Evolutionary conservation across 2,888 invertebrate genomes (phyloP), one percentile per base, ranked within the genome.

Genomic region (Julus scandinavius): DNA sequence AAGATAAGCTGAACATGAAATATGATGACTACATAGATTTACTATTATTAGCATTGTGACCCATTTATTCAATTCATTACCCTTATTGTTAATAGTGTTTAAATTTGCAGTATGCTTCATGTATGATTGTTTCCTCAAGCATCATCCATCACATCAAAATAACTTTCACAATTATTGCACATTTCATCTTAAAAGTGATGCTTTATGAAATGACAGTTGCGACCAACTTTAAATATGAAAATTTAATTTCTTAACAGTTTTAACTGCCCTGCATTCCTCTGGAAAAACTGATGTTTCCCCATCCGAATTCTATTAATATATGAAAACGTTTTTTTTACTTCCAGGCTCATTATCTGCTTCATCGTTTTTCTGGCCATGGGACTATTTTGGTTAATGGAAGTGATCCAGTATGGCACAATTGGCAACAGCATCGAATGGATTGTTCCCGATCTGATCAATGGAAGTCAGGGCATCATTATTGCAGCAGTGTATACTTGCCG

Each of bases 291-390:
- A n/a, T n/a, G n/a, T 45, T 45, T 45, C 2, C 2, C 41, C 4
- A 45, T 45, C 4, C 41, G 41, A 45, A 45, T 58, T 87, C 20
- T 87, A 58, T 41, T 87, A 38, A 41, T 15, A 17, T 88, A 83
- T 88, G n/a, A 50, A 54, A 54, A 54, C 13, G 3, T 54, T 7
- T 85, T 41, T 11, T 49, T 45, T 85, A n/a, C 7, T 85, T 85
- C n/a, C 54, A 88, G 88, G 89, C 94, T 97, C 89, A 97, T 97
- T 93, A 94, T 97, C 86, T 97, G 97, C 92, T 94, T 97, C 92
- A 97, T 97, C 93, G 94, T 97, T 91, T 97, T 97, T 90, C 94
- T 96, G 1, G 96, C 96, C 17, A 96, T 96, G 96, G 96, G 96
- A 85, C 94, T 96, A 72, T 95, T 95, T 38, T 96, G 96, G 96